Evolutionary conservation across 2,888 invertebrate genomes (phyloP), one percentile per base, ranked within the genome.

Genomic region (Eremobia ochroleuca): DNA sequence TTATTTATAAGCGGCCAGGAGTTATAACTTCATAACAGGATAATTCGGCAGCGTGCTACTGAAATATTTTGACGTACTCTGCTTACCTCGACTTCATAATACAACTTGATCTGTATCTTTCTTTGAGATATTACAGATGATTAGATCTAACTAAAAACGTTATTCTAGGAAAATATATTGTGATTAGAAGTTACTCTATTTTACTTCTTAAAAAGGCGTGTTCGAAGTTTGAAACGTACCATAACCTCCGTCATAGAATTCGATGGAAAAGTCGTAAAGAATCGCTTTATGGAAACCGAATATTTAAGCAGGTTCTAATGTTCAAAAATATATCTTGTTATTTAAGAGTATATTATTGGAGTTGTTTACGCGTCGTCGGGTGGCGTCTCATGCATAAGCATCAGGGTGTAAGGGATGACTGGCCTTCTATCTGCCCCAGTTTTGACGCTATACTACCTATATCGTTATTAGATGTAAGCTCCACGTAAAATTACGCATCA

Each of bases 341-440:
- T 83, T 72, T 73, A 79, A 58, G 73, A 70, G 68, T 55, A 73
- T 46, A 81, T 82, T 82, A 81, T 68, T 80, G 74, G 81, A 68
- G 77, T 65, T 85, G 90, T 91, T 83, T 89, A 87, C 89, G 78
- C 86, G 78, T 78, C 82, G 81, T 49, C 75, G 85, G 86, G 86
- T 85, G 84, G 71, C 81, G 87, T 59, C 87, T 92, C 91, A 92
- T 93, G 91, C 93, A 92, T 92, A 92, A 88, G 86, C 86, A 92
- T 90, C 83, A 80, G 79, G 74, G 77, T 75, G 72, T 78, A 84
- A 81, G 86, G 85, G 73, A 78, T 59, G 77, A 66, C 77, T 76
- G 80, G 66, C 83, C 78, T 79, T 85, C 58, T 59, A 71, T 55
- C 58, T 83, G 89, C 70, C 88, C 88, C 83, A 86, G 77, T 86